Evolutionary conservation across 1,140 invertebrate genomes (phyloP).

Genomic region (Idris sp.): DNA sequence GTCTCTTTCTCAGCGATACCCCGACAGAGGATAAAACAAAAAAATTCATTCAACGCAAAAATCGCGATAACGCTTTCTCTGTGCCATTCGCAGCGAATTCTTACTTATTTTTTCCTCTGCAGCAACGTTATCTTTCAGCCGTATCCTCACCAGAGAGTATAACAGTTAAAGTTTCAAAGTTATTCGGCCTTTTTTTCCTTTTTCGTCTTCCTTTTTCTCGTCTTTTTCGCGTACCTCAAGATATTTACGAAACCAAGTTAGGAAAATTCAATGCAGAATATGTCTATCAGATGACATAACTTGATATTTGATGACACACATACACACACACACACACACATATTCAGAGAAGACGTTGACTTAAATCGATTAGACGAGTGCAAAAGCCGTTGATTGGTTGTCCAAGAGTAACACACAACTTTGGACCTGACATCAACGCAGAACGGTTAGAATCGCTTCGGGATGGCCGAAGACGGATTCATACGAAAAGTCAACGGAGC

Average conservation of each 20-base stretch:
- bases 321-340: no score
- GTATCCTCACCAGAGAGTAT: slow-evolving; percentile 4
- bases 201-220: no score
- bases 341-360: slow-evolving; percentile 14
- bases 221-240: neutral
- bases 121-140: slow-evolving; percentile 18
- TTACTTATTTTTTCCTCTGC: slow-evolving; percentile 20
- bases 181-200: no score
- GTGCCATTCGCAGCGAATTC: slow-evolving; percentile 36
- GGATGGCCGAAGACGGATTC: slow-evolving; percentile 20
- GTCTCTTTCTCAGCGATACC: slow-evolving; percentile 45
- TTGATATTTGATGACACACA: no score
- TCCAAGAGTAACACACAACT: slow-evolving; percentile 8
- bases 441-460: slow-evolving; percentile 10
- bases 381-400: slow-evolving; percentile 39
- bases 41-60: slow-evolving; percentile 35
- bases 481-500: slow-evolving; percentile 29
- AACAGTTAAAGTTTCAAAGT: slow-evolving; percentile 18
- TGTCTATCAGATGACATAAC: slow-evolving; percentile 10
- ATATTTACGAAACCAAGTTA: slow-evolving; percentile 1
- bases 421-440: slow-evolving; percentile 30
- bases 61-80: slow-evolving; percentile 43
- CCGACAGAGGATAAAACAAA: slow-evolving; percentile 5
- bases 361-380: slow-evolving; percentile 40
- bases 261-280: slow-evolving; percentile 5